Conservation (phyloP, 1,140 invertebrate species). For the Cydia pomonella region DNA sequence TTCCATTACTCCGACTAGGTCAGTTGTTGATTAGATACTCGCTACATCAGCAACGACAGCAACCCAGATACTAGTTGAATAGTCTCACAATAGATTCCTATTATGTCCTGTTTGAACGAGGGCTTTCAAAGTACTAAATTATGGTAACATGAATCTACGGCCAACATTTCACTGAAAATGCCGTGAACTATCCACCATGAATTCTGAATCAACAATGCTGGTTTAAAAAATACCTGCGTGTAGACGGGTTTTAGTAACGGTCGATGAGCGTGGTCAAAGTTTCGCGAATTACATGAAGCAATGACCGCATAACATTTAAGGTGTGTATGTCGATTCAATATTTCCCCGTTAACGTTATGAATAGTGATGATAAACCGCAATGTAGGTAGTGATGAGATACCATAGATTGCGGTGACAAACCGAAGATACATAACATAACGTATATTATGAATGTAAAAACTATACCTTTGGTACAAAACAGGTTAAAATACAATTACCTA, state of each 20-base stretch:
- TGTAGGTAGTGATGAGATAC: too few relatives aligned
- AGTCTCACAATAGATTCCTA: not conserved
- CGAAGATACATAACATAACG: too few relatives aligned
- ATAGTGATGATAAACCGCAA: not conserved
- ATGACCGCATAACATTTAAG: constrained; percentile 3
- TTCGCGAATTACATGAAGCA: constrained; percentile 21
- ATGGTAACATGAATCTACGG: not conserved
- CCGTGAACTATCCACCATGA: constrained; percentile 2
- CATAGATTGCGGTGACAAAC: not conserved
- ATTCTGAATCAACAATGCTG: not conserved
- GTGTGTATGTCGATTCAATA: constrained; percentile 7
- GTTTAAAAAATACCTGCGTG: not conserved
- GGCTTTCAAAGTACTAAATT: not conserved
- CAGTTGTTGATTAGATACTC: too few relatives aligned
- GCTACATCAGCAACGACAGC: not conserved
- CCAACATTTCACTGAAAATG: not conserved
- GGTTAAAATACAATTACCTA: too few relatives aligned
- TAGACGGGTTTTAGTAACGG: constrained; percentile 16
- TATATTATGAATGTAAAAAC: too few relatives aligned
- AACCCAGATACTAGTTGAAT: constrained; percentile 1
- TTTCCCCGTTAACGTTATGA: not conserved
- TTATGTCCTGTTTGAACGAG: not conserved
- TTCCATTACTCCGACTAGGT: too few relatives aligned
- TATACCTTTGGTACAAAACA: not conserved
- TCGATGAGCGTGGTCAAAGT: constrained; percentile 12